Conservation (phyloP, 2,888 invertebrate species). For the Drosophila recens region DNA sequence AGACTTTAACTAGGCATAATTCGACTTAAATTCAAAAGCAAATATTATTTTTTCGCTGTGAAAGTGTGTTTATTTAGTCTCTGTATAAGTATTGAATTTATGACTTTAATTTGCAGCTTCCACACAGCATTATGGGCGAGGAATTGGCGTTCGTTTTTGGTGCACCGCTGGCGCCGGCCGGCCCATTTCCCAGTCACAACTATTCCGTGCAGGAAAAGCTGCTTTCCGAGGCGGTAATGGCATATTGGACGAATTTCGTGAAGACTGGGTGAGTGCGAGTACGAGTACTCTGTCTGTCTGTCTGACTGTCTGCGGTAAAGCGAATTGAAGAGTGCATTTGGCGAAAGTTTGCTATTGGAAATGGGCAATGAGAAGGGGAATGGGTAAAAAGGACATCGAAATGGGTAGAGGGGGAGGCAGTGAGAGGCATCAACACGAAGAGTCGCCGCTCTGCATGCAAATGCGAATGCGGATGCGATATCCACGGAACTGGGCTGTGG, state of each 20-base stretch:
- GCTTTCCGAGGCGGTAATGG: slow-evolving; percentile 94
- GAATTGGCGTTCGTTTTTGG: slow-evolving; percentile 95
- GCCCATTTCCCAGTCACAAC: slow-evolving; percentile 89
- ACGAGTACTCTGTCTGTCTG: no score
- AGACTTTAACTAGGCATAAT: no score
- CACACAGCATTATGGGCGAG: slow-evolving; percentile 93
- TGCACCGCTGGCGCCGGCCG: slow-evolving; percentile 91
- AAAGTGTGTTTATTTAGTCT: slow-evolving; percentile 32
- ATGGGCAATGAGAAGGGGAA: slow-evolving; percentile 3
- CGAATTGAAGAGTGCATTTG: slow-evolving; percentile 71
- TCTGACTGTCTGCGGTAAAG: slow-evolving; percentile 21
- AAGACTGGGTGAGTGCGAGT: slow-evolving; percentile 91
- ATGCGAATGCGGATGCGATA: slow-evolving; percentile 40
- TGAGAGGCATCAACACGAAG: slow-evolving; percentile 54
- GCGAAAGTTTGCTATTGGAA: slow-evolving; percentile 58
- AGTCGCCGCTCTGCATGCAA: slow-evolving; percentile 69
- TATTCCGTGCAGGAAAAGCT: slow-evolving; percentile 92
- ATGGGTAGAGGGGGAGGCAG: not conserved
- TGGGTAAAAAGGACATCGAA: not conserved
- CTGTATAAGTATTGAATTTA: not conserved
- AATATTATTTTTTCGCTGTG: not conserved
- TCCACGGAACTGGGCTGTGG: slow-evolving; percentile 48
- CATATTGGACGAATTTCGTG: slow-evolving; percentile 95
- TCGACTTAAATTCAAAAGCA: no score
- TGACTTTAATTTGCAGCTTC: slow-evolving; percentile 86